These are phyloP conservation scores for Toxotes chatareus DNA, from an alignment of 2,113 vertebrate genomes.

Conservation along the genomic window DNA sequence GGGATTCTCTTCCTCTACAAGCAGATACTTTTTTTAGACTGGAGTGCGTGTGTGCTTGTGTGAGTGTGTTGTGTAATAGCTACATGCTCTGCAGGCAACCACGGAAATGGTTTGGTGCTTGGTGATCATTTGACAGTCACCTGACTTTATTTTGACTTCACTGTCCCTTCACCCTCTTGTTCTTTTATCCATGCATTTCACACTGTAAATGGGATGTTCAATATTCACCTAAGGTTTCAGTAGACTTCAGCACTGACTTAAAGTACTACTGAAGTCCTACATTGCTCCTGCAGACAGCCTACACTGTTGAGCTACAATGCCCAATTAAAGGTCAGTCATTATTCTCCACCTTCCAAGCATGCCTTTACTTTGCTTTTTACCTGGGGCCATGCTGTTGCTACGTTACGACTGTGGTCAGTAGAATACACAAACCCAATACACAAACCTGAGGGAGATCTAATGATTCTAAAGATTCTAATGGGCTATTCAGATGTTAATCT, in stretches of 20 bases:
- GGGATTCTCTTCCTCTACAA: slow-evolving; percentile 9
- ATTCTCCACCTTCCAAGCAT: slow-evolving; percentile 59
- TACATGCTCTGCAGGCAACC: neutral
- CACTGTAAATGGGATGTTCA: neutral
- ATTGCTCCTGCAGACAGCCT: slow-evolving; percentile 14
- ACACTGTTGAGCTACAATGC: slow-evolving; percentile 51
- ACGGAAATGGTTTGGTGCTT: slow-evolving; percentile 8
- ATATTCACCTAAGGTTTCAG: neutral
- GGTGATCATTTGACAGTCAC: slow-evolving; percentile 28
- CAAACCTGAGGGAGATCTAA: slow-evolving; percentile 71
- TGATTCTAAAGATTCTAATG: slow-evolving; percentile 70
- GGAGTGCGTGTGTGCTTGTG: too few relatives aligned
- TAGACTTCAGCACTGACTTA: neutral
- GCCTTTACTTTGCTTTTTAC: slow-evolving; percentile 71
- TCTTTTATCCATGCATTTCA: neutral
- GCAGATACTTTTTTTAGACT: slow-evolving; percentile 6
- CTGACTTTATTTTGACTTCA: slow-evolving; percentile 31
- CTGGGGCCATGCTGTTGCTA: slow-evolving; percentile 58
- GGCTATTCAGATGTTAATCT: slow-evolving; percentile 87
- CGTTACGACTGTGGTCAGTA: slow-evolving; percentile 48
- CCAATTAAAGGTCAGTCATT: slow-evolving; percentile 65
- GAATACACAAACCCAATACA: slow-evolving; percentile 86
- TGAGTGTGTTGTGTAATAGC: too few relatives aligned
- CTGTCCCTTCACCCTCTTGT: neutral
- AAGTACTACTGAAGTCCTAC: slow-evolving; percentile 12